Base-by-base conservation (phyloP, 2,113 vertebrate species). In the Centropus bengalensis region DNA sequence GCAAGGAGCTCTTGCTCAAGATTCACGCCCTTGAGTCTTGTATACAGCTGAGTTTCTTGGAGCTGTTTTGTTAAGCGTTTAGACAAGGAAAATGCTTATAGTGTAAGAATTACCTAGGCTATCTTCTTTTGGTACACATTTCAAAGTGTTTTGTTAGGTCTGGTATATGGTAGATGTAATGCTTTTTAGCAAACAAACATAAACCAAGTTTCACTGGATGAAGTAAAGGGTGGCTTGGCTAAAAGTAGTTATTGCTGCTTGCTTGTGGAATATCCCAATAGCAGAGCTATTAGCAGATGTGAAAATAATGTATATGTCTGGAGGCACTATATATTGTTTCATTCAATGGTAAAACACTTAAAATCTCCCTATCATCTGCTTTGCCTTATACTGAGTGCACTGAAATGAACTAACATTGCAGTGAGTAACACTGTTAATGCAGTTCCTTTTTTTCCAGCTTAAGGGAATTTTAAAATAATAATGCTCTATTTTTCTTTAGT, bases 161-260 rank as follows among this genome's bases (percentile, higher is more conserved):
- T 90, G 24, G 13, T 75, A 38, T 56, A 7, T 68, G 69, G 73
- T 59, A 86, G 56, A 78, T 47, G 32, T 62, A 58, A 91, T 30
- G 64, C 36, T 42, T 70, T 93, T 83, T 68, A 93, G 64, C 92
- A 90, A 84, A 90, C 64, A 87, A 78, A 70, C 6, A 23, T 40
- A 81, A 76, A 90, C 27, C 36, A 75, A 44, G 22, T 88, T 94
- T 88, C 93, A 93, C 38, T 56, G 47, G 40, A 67, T 92, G 86
- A 93, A 56, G 73, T 88, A 95, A 94, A 80, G 56, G 27, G 33
- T 44, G 66, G 21, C 66, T 82, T 84, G 56, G 40, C 80, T 93
- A 88, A 94, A 95, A 96, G 77, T 45, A 90, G 44, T 93, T 91
- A 86, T 30, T 78, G 68, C 44, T 83, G 71, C 52, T 52, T 92